phyloP scores from a whole-genome alignment of 2,797 vertebrate species.

The Oceanodroma leucorhoa region DNA sequence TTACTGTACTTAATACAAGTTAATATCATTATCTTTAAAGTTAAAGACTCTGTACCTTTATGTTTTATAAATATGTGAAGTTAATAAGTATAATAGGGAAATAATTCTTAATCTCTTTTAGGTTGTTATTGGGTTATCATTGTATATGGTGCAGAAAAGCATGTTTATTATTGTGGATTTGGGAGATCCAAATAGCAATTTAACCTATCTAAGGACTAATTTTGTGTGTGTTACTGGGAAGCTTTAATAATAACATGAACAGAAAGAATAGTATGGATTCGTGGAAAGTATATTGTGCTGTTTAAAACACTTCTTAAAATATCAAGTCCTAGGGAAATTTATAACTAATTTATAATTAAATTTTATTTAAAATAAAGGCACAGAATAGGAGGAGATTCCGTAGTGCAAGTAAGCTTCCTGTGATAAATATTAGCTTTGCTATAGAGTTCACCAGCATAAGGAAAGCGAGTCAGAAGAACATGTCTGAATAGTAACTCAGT shows the following conservation, averaged over 20 bases:
- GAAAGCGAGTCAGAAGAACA: not conserved
- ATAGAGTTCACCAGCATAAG: not conserved
- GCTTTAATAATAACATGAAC: not conserved
- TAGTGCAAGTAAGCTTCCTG: not conserved
- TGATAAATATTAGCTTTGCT: not conserved
- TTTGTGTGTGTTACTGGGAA: not conserved
- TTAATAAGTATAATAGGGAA: not conserved
- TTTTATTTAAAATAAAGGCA: conserved; percentile 13
- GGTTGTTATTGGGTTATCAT: not conserved
- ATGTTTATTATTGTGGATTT: not conserved
- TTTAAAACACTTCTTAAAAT: not conserved
- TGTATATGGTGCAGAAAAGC: not conserved
- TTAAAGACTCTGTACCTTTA: not conserved
- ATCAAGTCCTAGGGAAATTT: not conserved
- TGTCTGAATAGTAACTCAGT: not conserved
- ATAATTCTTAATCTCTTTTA: not conserved
- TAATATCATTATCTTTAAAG: not conserved
- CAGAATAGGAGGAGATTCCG: not conserved
- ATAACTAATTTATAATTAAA: not conserved
- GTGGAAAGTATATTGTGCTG: not conserved
- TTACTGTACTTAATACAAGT: not conserved
- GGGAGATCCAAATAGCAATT: not conserved
- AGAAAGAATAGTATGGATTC: not conserved
- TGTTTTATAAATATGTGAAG: not conserved
- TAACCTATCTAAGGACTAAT: not conserved